These are phyloP conservation scores for Strigamia maritima DNA, from an alignment of 2,888 invertebrate species.

Conservation along the genomic window DNA sequence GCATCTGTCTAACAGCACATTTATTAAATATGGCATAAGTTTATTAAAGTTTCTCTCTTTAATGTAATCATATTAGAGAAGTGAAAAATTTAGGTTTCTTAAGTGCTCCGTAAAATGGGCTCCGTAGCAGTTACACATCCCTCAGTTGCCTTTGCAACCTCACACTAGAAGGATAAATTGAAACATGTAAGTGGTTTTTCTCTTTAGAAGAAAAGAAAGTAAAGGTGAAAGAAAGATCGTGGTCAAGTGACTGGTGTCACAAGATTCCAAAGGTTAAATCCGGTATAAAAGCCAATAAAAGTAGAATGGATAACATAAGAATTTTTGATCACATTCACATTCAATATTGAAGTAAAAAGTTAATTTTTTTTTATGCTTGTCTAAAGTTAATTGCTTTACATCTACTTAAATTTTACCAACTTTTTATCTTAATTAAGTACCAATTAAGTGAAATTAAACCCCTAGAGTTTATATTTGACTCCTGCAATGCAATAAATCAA, in stretches of 20 bases:
- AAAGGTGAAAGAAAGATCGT: neutral
- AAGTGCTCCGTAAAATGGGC: neutral
- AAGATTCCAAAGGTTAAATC: neutral
- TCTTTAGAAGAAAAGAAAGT: neutral
- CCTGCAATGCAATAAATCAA: too few species aligned
- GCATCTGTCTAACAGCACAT: neutral
- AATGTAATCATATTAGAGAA: neutral
- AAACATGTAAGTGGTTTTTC: neutral
- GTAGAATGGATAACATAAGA: too few species aligned
- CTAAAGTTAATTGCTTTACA: too few species aligned
- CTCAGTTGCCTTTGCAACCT: neutral
- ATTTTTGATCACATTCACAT: too few species aligned
- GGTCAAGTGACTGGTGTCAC: neutral
- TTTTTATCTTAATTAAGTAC: too few species aligned
- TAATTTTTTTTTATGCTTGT: too few species aligned
- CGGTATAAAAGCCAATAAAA: neutral
- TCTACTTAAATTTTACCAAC: too few species aligned
- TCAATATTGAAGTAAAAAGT: too few species aligned
- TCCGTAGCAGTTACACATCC: neutral
- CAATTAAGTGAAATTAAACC: too few species aligned
- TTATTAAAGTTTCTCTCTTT: neutral
- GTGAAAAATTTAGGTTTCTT: neutral
- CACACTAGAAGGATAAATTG: neutral
- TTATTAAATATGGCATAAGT: neutral
- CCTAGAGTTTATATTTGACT: too few species aligned